phyloP scores from a whole-genome alignment of 2,888 invertebrate species.

The Netelia inedita region DNA sequence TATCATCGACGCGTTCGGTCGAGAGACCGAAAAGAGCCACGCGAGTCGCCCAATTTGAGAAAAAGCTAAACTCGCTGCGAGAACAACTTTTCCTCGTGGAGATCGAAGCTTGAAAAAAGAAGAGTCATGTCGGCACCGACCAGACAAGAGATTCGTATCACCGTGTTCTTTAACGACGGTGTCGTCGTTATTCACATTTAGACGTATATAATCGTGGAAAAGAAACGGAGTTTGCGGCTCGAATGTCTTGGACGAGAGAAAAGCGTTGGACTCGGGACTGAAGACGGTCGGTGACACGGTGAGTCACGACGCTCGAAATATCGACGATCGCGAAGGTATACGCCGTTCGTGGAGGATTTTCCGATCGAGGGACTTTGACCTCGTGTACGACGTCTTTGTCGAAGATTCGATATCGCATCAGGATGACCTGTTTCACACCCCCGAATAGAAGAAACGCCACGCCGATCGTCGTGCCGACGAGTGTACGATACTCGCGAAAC shows the following conservation, averaged over 20 bases:
- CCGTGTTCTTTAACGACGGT: slow-evolving; percentile 89
- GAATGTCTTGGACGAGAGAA: not conserved
- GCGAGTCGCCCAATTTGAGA: not conserved
- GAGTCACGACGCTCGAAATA: not conserved
- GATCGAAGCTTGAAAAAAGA: not conserved
- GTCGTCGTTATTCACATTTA: slow-evolving; percentile 89
- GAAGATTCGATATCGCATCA: slow-evolving; percentile 40
- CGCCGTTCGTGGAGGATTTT: slow-evolving; percentile 15
- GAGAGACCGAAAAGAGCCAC: not conserved
- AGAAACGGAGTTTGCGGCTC: not conserved
- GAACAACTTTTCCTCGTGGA: not conserved
- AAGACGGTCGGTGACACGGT: not conserved
- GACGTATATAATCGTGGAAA: slow-evolving; percentile 60
- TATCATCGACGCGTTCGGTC: not conserved
- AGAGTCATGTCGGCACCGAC: slow-evolving; percentile 88
- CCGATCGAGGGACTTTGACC: not conserved
- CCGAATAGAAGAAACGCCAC: slow-evolving; percentile 73
- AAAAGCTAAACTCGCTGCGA: not conserved
- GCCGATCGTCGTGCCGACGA: slow-evolving; percentile 76
- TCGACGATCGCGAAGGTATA: not conserved
- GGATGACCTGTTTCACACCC: slow-evolving; percentile 82
- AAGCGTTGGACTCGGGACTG: slow-evolving; percentile 27
- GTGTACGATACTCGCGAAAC: slow-evolving; percentile 79
- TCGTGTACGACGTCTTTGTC: not conserved
- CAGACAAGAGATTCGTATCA: slow-evolving; percentile 89